These are phyloP conservation scores for Pissodes strobi DNA, from an alignment of 1,140 invertebrate genomes.

Conservation along the genomic window DNA sequence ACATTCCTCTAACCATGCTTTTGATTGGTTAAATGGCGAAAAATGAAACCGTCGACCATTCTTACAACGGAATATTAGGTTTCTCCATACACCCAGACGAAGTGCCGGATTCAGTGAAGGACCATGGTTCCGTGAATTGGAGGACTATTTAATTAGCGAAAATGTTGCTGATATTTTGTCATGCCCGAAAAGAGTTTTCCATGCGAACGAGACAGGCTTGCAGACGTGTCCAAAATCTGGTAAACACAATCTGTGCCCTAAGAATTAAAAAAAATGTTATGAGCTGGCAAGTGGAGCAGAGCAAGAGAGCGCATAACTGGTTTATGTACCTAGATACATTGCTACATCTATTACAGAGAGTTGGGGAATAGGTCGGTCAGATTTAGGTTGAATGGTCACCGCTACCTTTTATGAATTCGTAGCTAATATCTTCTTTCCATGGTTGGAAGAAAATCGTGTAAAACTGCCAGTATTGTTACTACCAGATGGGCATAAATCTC, in stretches of 20 bases:
- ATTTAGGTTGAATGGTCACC: slow-evolving; percentile 55
- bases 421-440: slow-evolving; percentile 45
- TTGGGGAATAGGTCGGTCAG: slow-evolving; percentile 52
- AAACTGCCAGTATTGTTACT: slow-evolving; percentile 48
- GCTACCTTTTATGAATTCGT: slow-evolving; percentile 55
- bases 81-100: slow-evolving; percentile 30
- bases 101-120: slow-evolving; percentile 15
- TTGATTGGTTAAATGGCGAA: too few relatives aligned
- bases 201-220: slow-evolving; percentile 55
- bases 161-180: too few relatives aligned
- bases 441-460: too few relatives aligned
- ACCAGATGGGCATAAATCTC: too few relatives aligned
- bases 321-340: slow-evolving; percentile 51
- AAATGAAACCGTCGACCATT: slow-evolving; percentile 21
- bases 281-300: slow-evolving; percentile 37
- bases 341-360: slow-evolving; percentile 41
- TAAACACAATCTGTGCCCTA: slow-evolving; percentile 39
- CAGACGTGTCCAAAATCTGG: slow-evolving; percentile 48
- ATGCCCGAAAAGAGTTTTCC: slow-evolving; percentile 49
- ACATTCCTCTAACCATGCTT: too few relatives aligned
- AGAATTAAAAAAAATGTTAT: slow-evolving; percentile 44
- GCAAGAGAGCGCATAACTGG: slow-evolving; percentile 52
- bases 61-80: slow-evolving; percentile 8
- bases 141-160: too few relatives aligned
- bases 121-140: slow-evolving; percentile 9